A percentile compares a stretch with the other conserved stretches of the same genome.
phyloP scores from a whole-genome alignment of 2,113 vertebrate species.

The Sylvietta virens region DNA sequence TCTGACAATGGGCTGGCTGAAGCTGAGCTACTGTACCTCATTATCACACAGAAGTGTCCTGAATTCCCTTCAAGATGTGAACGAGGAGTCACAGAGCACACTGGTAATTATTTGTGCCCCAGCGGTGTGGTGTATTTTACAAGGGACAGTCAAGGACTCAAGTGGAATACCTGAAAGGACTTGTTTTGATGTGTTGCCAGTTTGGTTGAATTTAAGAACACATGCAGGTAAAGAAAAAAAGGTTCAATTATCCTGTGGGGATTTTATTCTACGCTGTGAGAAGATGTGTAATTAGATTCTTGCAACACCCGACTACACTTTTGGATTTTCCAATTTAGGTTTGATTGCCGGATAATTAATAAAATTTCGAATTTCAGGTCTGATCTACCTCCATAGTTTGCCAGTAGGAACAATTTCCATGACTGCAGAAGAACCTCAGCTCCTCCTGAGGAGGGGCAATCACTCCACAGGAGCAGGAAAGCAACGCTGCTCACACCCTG shows the following conservation, averaged over 20 bases:
- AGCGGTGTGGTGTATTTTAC: neutral
- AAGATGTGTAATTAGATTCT: neutral
- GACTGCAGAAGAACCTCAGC: neutral
- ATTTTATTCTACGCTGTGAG: neutral
- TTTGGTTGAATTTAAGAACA: neutral
- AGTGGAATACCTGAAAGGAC: neutral
- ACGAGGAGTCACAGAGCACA: neutral
- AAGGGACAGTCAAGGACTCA: neutral
- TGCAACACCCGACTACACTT: neutral
- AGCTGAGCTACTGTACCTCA: neutral
- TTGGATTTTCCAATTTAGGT: neutral
- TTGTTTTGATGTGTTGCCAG: neutral
- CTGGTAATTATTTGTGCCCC: neutral
- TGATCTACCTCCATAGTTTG: neutral
- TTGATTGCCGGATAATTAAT: constrained; percentile 28
- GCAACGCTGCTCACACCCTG: neutral
- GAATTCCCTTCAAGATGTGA: neutral
- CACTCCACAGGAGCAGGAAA: neutral
- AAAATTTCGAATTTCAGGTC: constrained; percentile 9
- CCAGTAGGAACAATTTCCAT: neutral
- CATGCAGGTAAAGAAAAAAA: neutral
- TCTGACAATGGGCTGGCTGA: neutral
- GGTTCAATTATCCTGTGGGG: neutral
- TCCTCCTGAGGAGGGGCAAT: neutral
- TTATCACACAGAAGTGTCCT: neutral